Base-by-base conservation (phyloP, 2,888 invertebrate species). In the Zonitis immaculata region DNA sequence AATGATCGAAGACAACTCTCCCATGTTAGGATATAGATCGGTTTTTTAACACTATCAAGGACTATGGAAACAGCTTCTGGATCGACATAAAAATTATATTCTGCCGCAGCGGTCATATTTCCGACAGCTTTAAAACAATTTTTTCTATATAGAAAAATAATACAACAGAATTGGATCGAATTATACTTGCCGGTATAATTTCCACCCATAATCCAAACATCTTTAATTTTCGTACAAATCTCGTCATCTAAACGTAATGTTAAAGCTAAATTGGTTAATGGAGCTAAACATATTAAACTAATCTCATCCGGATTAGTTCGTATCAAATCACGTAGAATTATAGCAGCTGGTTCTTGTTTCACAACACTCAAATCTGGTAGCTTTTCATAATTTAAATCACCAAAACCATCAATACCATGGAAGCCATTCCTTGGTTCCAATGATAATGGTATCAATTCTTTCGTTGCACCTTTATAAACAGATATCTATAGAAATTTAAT, bases 211-310 rank as follows among this genome's bases (percentile, higher is more conserved):
- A 91, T 79, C 68, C 82, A 87, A 28, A 91, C 75, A 42, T 86
- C 84, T 56, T 84, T 83, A 0, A 91, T 73, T 57, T 83, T 79
- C 16, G 76, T 66, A 0, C 82, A 72, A 67, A 92, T 86, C 4
- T 79, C 70, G 0, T 86, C 82, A 63, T 87, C 88, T 64, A 89
- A 71, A 65, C 84, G 83, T 2, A 87, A 78, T 1, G 89, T 85
- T 54, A 91, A 66, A 0, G 91, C 93, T 42, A 91, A 76, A 66
- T 92, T 93, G 0, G 92, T 92, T 22, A 93, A 72, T 0, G 93
- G 84, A 0, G 87, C 92, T 20, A 91, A 71, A 30, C 85, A 81
- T 6, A 88, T 76, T 8, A 89, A 66, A 0, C 81, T 80, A 18
- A 88, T 75, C 66, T 85, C 72, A 51, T 80, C 80, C 73, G 79